phyloP scores from a whole-genome alignment of 2,888 invertebrate species.

The Troides helena region DNA sequence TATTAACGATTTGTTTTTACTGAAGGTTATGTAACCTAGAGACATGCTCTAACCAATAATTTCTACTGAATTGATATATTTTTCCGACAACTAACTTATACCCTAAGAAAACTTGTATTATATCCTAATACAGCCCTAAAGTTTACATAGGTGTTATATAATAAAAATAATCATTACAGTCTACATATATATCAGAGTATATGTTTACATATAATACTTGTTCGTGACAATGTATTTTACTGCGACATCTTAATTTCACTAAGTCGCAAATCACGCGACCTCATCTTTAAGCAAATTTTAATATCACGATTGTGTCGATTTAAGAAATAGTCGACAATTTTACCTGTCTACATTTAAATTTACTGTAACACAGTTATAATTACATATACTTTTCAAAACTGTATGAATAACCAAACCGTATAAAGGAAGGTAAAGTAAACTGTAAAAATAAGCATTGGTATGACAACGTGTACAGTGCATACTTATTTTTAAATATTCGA shows the following conservation, averaged over 20 bases:
- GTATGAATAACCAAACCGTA: no score
- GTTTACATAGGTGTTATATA: no score
- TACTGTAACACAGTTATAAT: not conserved
- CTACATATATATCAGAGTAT: not conserved
- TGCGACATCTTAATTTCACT: slow-evolving; percentile 32
- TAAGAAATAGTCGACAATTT: not conserved
- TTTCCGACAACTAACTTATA: no score
- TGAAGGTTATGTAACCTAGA: no score
- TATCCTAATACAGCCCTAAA: no score
- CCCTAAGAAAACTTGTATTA: no score
- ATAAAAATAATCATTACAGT: not conserved
- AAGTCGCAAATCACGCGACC: slow-evolving; percentile 36
- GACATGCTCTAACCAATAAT: no score
- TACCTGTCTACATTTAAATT: slow-evolving; percentile 7
- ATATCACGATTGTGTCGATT: slow-evolving; percentile 29
- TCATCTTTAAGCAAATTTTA: slow-evolving; percentile 32
- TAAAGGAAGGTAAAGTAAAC: not conserved
- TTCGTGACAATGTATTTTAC: slow-evolving; percentile 34
- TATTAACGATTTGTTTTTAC: no score
- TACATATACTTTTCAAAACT: not conserved
- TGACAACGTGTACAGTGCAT: no score
- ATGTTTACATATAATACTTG: not conserved
- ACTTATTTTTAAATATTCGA: no score
- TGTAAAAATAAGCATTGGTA: not conserved
- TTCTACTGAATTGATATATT: no score